Evolutionary conservation across 1,140 invertebrate species (phyloP).

Genomic region (Drosophila littoralis): DNA sequence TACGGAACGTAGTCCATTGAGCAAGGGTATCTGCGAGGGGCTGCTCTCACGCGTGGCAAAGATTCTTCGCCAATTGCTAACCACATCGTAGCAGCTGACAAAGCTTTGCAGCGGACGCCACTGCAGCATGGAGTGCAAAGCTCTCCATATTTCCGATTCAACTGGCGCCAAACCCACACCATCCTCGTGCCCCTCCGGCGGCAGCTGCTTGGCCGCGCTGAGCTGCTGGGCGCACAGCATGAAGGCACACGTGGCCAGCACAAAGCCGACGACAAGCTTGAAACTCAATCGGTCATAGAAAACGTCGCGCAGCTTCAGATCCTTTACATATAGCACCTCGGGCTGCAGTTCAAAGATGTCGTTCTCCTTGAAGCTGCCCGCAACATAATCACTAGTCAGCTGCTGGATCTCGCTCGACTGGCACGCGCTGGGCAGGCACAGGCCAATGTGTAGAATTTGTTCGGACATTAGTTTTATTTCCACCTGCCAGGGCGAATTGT

Average conservation of each 20-base stretch:
- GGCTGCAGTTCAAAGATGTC: slow-evolving; percentile 76
- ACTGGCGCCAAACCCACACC: slow-evolving; percentile 52
- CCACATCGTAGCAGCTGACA: slow-evolving; percentile 76
- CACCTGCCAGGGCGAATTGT: slow-evolving; percentile 81
- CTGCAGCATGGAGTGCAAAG: slow-evolving; percentile 43
- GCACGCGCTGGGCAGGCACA: slow-evolving; percentile 79
- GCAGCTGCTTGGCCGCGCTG: slow-evolving; percentile 44
- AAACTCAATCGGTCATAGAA: slow-evolving; percentile 71
- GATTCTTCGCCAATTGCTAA: slow-evolving; percentile 62
- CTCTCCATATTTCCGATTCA: slow-evolving; percentile 68
- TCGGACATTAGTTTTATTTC: slow-evolving; percentile 82
- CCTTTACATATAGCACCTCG: slow-evolving; percentile 78
- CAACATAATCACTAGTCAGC: slow-evolving; percentile 64
- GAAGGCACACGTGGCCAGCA: slow-evolving; percentile 62
- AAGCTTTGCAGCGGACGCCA: slow-evolving; percentile 58
- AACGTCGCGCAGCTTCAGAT: slow-evolving; percentile 60
- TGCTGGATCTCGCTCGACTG: slow-evolving; percentile 67
- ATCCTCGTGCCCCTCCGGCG: slow-evolving; percentile 29
- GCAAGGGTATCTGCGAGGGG: slow-evolving; percentile 69
- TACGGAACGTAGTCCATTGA: slow-evolving; percentile 80
- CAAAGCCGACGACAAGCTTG: slow-evolving; percentile 57
- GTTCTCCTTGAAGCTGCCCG: slow-evolving; percentile 56
- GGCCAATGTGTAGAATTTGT: slow-evolving; percentile 77
- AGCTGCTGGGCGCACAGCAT: slow-evolving; percentile 70
- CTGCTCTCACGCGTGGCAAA: slow-evolving; percentile 41